These are phyloP conservation scores for Xestobium rufovillosum DNA, from an alignment of 2,888 invertebrate species.

Conservation along the genomic window DNA sequence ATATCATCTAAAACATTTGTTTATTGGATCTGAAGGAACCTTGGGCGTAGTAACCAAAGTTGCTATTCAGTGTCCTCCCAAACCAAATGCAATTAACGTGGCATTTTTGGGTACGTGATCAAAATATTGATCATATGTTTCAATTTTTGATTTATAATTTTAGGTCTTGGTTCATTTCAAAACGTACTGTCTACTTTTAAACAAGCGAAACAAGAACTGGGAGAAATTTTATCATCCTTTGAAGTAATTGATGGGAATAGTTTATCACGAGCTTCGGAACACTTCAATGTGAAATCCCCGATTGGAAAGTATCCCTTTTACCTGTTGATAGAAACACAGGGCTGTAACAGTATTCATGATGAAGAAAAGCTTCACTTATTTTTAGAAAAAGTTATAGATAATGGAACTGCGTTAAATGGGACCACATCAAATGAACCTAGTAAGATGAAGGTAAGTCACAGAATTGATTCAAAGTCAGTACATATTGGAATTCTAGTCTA, in stretches of 20 bases:
- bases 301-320: conserved; percentile 69
- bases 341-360: conserved; percentile 79
- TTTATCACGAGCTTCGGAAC: conserved; percentile 56
- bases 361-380: conserved; percentile 78
- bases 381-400: conserved; percentile 63
- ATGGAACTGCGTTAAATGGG: conserved; percentile 70
- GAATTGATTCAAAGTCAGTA: no score
- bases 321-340: conserved; percentile 80
- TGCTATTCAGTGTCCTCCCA: conserved; percentile 81
- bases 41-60: conserved; percentile 90
- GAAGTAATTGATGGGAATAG: conserved; percentile 84
- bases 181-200: conserved; percentile 68
- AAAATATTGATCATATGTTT: neutral
- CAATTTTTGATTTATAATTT: conserved; percentile 12
- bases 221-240: conserved; percentile 91
- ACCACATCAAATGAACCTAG: conserved; percentile 76
- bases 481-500: no score
- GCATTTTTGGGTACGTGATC: conserved; percentile 72
- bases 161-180: conserved; percentile 71
- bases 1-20: conserved; percentile 91
- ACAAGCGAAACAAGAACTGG: conserved; percentile 65
- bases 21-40: conserved; percentile 97
- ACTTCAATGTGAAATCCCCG: conserved; percentile 56
- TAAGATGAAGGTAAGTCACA: conserved; percentile 62
- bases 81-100: conserved; percentile 73